These are phyloP conservation scores for Venustaconcha ellipsiformis DNA, from an alignment of 1,140 invertebrate species.

Conservation along the genomic window DNA sequence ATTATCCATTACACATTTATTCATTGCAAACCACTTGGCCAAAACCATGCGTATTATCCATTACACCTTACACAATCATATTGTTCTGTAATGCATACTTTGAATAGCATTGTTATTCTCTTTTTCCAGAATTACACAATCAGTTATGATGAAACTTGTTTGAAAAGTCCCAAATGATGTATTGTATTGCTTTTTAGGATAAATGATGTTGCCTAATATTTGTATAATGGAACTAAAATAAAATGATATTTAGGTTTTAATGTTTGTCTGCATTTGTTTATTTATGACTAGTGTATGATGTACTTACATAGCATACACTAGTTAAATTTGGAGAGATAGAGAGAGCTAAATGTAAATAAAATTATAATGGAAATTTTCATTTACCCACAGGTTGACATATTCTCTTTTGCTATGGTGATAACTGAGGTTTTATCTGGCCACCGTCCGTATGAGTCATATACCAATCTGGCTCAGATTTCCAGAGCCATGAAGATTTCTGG, in stretches of 20 bases:
- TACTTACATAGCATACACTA: background rate
- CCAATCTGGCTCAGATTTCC: constrained; percentile 44
- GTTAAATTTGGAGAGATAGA: background rate
- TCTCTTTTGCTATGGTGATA: constrained; percentile 55
- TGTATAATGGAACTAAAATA: background rate
- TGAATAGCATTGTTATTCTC: no score
- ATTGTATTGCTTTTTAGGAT: no score
- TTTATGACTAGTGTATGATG: no score
- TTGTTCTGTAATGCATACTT: no score
- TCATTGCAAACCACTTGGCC: no score
- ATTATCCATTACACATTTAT: no score
- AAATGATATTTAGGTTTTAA: background rate
- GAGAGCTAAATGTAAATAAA: background rate
- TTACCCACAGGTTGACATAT: constrained; percentile 57
- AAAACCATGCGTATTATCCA: no score
- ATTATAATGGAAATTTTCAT: background rate
- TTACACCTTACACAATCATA: no score
- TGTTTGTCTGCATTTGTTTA: background rate
- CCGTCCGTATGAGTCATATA: constrained; percentile 42
- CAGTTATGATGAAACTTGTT: no score
- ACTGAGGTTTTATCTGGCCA: constrained; percentile 54
- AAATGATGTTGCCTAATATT: background rate
- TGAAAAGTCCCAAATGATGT: no score
- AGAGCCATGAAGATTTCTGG: constrained; percentile 42
- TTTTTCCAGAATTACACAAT: no score